A percentile compares a stretch with the other conserved stretches of the same genome.
Conservation (phyloP, 1,140 invertebrate genomes). For the Pachyrhynchus sulphureomaculatus region DNA sequence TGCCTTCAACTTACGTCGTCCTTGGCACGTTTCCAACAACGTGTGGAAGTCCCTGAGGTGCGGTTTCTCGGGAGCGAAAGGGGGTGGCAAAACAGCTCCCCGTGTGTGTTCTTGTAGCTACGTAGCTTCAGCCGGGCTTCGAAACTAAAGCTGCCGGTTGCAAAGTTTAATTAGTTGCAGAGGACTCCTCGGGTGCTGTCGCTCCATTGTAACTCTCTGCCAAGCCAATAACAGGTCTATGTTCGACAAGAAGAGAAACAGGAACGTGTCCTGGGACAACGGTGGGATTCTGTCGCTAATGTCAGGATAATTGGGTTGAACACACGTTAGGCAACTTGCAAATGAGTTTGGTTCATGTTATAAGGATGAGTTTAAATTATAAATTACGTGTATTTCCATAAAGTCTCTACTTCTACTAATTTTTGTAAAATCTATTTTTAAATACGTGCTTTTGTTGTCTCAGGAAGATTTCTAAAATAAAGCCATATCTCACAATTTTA, state of each 20-base stretch:
- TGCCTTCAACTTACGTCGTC: slow-evolving; percentile 12
- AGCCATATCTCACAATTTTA: too few relatives aligned
- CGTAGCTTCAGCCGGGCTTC: slow-evolving; percentile 23
- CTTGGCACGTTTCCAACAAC: slow-evolving; percentile 19
- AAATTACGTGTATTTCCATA: too few relatives aligned
- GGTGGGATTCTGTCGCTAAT: slow-evolving; percentile 21
- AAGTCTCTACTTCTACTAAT: too few relatives aligned
- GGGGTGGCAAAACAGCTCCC: slow-evolving; percentile 19
- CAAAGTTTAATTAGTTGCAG: slow-evolving; percentile 36
- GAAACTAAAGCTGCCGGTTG: slow-evolving; percentile 32
- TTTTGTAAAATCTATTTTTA: too few relatives aligned
- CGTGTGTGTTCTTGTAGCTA: slow-evolving; percentile 32
- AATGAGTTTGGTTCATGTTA: slow-evolving; percentile 12
- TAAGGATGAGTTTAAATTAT: too few relatives aligned
- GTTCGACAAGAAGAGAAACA: slow-evolving; percentile 27
- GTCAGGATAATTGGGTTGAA: slow-evolving; percentile 25
- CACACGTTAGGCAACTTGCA: slow-evolving; percentile 10
- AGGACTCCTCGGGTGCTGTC: slow-evolving; percentile 16
- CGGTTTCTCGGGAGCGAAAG: slow-evolving; percentile 7
- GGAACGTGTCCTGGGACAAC: slow-evolving; percentile 10
- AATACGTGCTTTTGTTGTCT: too few relatives aligned
- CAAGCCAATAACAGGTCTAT: slow-evolving; percentile 26
- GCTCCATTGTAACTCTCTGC: slow-evolving; percentile 29
- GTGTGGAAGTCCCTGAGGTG: slow-evolving; percentile 27
- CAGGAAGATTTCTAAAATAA: too few relatives aligned